Percentiles rank a stretch among this genome's conserved stretches.
Evolutionary conservation across 2,888 invertebrate genomes (phyloP).

Genomic region (Labia minor): DNA sequence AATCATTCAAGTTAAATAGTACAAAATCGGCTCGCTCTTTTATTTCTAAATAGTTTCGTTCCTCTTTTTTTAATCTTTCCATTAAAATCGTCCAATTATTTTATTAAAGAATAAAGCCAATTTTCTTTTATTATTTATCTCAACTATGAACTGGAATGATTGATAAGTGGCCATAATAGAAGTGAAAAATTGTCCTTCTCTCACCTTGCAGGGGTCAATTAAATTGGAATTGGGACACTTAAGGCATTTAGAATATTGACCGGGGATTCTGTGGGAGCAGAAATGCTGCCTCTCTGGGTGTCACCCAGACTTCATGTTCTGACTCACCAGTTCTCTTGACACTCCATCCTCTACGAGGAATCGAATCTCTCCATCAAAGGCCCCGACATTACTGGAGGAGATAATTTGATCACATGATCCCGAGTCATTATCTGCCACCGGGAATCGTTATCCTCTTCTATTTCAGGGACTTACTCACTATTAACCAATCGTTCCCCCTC

Average conservation of each 20-base stretch:
- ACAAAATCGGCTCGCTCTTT: no score
- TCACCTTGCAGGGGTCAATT: neutral
- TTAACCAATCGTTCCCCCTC: no score
- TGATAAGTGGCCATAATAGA: neutral
- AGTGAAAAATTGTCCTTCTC: neutral
- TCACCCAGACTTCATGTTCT: neutral
- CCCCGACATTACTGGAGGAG: no score
- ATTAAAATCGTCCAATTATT: neutral
- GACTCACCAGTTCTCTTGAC: no score
- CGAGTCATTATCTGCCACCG: no score
- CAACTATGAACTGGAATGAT: neutral
- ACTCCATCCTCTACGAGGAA: no score
- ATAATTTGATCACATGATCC: no score
- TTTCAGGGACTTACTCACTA: no score
- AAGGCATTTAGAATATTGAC: neutral
- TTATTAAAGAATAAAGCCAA: neutral
- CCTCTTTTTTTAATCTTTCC: neutral
- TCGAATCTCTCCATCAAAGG: no score
- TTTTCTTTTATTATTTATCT: neutral
- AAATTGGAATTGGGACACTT: neutral
- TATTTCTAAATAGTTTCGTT: neutral
- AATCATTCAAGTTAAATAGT: no score
- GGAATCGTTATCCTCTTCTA: no score
- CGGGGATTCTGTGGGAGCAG: neutral
- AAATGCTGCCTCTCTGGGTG: neutral